These are phyloP conservation scores for Cylloceria caligata DNA, from an alignment of 2,888 invertebrate species.

Conservation along the genomic window DNA sequence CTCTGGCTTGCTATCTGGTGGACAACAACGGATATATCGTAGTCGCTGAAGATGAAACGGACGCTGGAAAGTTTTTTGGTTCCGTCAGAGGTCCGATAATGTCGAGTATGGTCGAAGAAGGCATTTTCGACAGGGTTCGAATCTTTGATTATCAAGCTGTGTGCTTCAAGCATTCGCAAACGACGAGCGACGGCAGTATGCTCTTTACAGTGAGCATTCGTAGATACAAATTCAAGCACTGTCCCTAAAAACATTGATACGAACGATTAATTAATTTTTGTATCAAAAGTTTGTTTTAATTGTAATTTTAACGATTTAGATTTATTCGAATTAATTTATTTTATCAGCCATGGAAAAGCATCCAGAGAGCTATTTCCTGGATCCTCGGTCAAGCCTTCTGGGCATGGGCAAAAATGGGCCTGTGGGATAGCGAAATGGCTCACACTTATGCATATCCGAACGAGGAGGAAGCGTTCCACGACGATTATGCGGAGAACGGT, in stretches of 20 bases:
- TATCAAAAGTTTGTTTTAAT: too few species aligned
- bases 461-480: slow-evolving; percentile 74
- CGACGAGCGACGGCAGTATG: slow-evolving; percentile 87
- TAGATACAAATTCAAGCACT: not conserved
- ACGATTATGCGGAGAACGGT: slow-evolving; percentile 74
- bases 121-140: slow-evolving; percentile 90
- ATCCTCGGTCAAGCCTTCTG: slow-evolving; percentile 77
- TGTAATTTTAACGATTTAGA: slow-evolving; percentile 18
- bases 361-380: slow-evolving; percentile 78
- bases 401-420: slow-evolving; percentile 78
- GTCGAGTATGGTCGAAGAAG: slow-evolving; percentile 90
- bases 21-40: slow-evolving; percentile 96
- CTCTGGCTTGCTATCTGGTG: slow-evolving; percentile 92
- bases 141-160: slow-evolving; percentile 96
- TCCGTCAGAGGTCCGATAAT: slow-evolving; percentile 92
- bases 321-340: slow-evolving; percentile 10
- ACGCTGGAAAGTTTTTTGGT: slow-evolving; percentile 95
- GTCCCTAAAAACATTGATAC: not conserved
- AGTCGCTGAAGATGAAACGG: slow-evolving; percentile 87
- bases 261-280: too few species aligned
- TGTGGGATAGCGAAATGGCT: slow-evolving; percentile 78
- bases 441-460: slow-evolving; percentile 75
- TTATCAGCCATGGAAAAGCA: slow-evolving; percentile 78
- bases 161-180: slow-evolving; percentile 90
- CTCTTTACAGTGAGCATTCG: slow-evolving; percentile 87